Base-by-base conservation (phyloP, 1,140 invertebrate species). In the Drosophila virilis region DNA sequence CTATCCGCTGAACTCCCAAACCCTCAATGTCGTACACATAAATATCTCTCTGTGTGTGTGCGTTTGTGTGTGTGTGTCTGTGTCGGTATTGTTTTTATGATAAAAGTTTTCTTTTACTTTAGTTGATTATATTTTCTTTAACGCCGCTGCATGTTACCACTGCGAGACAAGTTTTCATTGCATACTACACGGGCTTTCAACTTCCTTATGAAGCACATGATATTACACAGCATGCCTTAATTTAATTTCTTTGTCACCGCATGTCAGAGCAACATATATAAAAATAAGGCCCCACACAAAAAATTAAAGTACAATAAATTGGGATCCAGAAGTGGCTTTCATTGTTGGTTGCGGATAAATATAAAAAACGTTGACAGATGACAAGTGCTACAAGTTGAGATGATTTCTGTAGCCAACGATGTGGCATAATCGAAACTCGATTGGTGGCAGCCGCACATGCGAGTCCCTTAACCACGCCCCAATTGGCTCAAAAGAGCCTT, bases 81-180 rank as follows among this genome's bases (percentile, higher is more conserved):
- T 61, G 22, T 22, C 22, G 22, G 40, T 8, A 10, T 55, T 62
- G 68, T 50, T 75, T 77, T 67, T 66, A 64, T 62, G 40, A 67
- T 68, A 77, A 78, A 85, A 86, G 66, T 88, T 86, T 66, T 69
- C 60, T 69, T 67, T 67, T 64, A 43, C 48, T 68, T 40, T 28
- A 28, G 22, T 28, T 37, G 40, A 40, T 52, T 73, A 58, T 46
- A 35, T 43, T 64, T 60, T 48, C 67, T 64, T 15, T 15, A 35
- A 52, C 50, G 51, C 54, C 77, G 33, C 4, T 67, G 83, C 83
- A 88, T 85, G 82, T 82, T 82, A 73, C 67, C 59, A 42, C 8
- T 82, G 40, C 28, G 32, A 70, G 73, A 52, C 37, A 54, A 74
- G 76, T 76, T 79, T 82, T 82, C 70, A 68, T 85, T 86, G 81